Conservation (phyloP, 2,113 vertebrate genomes). For the Lophotis ruficrista region DNA sequence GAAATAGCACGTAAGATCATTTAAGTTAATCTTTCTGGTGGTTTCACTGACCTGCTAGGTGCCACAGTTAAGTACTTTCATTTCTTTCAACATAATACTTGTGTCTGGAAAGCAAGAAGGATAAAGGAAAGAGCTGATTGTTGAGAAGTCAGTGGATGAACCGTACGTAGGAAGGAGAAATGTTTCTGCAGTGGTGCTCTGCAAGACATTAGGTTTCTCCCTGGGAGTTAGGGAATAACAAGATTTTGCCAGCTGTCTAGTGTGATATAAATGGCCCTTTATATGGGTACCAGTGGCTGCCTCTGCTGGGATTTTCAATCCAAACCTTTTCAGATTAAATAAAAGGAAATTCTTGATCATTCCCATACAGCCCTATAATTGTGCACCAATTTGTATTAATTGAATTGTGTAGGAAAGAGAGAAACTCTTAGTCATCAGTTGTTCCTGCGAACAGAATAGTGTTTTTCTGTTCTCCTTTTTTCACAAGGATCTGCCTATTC, state of each 20-base stretch:
- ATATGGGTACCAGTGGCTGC: conserved; percentile 19
- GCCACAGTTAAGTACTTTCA: conserved; percentile 55
- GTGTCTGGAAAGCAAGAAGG: conserved; percentile 40
- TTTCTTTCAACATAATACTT: conserved; percentile 51
- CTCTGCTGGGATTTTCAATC: conserved; percentile 40
- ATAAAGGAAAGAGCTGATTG: not conserved
- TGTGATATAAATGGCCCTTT: conserved; percentile 38
- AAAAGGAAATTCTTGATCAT: conserved; percentile 57
- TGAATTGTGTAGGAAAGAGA: conserved; percentile 55
- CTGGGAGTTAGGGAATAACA: conserved; percentile 42
- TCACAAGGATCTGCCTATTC: conserved; percentile 54
- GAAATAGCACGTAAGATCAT: conserved; percentile 48
- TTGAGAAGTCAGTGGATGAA: conserved; percentile 25
- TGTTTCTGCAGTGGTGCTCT: conserved; percentile 29
- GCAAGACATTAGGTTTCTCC: conserved; percentile 58
- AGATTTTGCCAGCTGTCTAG: conserved; percentile 48
- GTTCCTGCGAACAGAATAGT: conserved; percentile 51
- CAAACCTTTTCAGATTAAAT: conserved; percentile 51
- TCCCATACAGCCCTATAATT: conserved; percentile 32
- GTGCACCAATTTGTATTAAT: conserved; percentile 63
- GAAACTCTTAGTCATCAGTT: conserved; percentile 71
- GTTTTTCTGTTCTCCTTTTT: conserved; percentile 29
- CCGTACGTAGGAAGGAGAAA: not conserved
- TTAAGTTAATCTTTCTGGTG: conserved; percentile 55
- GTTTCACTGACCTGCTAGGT: conserved; percentile 51